These are phyloP conservation scores for Anniella stebbinsi DNA, from an alignment of 2,797 vertebrate genomes.

Conservation along the genomic window DNA sequence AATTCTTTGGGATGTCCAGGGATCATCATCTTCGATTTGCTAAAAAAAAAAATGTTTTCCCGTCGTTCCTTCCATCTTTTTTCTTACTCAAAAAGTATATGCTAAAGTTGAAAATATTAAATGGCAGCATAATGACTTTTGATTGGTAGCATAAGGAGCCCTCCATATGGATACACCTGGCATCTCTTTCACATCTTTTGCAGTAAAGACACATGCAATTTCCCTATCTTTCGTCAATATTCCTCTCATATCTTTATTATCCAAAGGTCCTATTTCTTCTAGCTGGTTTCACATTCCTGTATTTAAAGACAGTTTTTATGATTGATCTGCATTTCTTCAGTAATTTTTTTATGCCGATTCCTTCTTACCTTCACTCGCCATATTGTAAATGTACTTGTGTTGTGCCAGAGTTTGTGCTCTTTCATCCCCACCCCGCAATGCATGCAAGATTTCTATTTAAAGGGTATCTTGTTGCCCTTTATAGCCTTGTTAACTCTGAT, in stretches of 20 bases:
- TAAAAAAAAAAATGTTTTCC: no score
- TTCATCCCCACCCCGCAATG: background rate
- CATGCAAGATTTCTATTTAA: background rate
- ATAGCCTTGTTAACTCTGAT: background rate
- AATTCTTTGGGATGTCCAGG: no score
- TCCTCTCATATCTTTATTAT: background rate
- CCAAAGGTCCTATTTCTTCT: background rate
- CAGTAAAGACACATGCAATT: background rate
- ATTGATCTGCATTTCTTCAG: background rate
- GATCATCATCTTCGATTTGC: no score
- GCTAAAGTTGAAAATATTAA: no score
- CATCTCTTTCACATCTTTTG: slow-evolving; percentile 2
- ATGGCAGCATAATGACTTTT: no score
- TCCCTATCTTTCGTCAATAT: slow-evolving; percentile 10
- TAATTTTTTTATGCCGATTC: background rate
- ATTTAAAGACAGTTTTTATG: slow-evolving; percentile 21
- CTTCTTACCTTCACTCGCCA: slow-evolving; percentile 13
- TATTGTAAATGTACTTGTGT: background rate
- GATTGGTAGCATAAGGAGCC: no score
- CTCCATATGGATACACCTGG: no score
- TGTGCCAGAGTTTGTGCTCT: background rate
- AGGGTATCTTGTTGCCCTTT: background rate
- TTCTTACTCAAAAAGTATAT: no score
- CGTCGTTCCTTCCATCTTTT: no score
- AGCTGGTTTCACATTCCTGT: background rate